phyloP scores from a whole-genome alignment of 2,113 vertebrate genomes.

The Alectura lathami region DNA sequence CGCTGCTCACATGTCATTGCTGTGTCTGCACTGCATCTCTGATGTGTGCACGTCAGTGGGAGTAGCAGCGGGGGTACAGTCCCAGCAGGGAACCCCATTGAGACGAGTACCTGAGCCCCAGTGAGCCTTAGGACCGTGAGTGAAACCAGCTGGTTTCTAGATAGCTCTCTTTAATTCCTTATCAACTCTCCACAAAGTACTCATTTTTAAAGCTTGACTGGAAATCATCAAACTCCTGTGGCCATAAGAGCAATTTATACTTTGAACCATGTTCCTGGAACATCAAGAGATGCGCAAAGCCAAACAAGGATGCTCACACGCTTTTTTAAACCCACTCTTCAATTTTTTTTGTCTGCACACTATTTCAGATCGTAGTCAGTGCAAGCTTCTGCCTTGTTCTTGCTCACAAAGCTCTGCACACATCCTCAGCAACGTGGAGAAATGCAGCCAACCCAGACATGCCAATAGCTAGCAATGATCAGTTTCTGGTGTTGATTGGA shows the following conservation, averaged over 20 bases:
- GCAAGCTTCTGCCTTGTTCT: background rate
- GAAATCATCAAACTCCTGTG: constrained; percentile 18
- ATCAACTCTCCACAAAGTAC: background rate
- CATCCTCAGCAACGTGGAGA: background rate
- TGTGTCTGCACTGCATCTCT: background rate
- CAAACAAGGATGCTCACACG: background rate
- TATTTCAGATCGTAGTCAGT: background rate
- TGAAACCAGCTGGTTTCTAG: background rate
- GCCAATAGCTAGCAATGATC: background rate
- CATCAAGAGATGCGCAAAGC: constrained; percentile 2
- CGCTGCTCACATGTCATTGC: background rate
- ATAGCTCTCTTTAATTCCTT: background rate
- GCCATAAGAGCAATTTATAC: background rate
- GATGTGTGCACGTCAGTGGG: background rate
- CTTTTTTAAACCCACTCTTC: background rate
- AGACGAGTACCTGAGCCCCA: constrained; percentile 17
- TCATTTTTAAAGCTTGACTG: constrained; percentile 13
- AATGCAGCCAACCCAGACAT: background rate
- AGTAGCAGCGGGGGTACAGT: background rate
- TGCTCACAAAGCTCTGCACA: background rate
- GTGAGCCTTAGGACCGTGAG: background rate
- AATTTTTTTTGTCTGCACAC: background rate
- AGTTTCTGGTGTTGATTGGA: background rate
- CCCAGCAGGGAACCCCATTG: background rate
- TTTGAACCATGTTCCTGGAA: constrained; percentile 8